These are phyloP conservation scores for Diachasma alloeum DNA, from an alignment of 1,140 invertebrate species.

Conservation along the genomic window DNA sequence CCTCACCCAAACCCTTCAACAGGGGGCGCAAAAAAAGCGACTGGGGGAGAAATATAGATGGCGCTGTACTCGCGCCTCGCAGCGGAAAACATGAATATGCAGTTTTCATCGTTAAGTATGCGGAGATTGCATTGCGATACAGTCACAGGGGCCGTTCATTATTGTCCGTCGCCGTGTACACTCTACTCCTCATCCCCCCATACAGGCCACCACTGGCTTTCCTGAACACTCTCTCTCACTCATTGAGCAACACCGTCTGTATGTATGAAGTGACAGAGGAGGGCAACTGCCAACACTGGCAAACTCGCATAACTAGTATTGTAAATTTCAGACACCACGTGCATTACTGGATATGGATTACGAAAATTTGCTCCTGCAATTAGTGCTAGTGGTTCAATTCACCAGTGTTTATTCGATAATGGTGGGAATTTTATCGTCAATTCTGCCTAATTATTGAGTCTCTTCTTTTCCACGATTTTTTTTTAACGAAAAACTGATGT, in stretches of 20 bases:
- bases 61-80: conserved; percentile 44
- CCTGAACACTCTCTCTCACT: neutral
- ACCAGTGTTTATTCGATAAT: neutral
- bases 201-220: neutral
- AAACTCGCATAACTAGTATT: conserved; percentile 10
- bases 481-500: too few species aligned
- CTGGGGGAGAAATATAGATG: conserved; percentile 41
- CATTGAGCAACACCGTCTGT: neutral
- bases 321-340: conserved; percentile 2
- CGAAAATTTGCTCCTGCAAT: neutral
- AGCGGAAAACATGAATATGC: conserved; percentile 61
- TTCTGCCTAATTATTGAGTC: too few species aligned
- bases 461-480: too few species aligned
- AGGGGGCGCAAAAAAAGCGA: conserved; percentile 2
- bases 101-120: conserved; percentile 64
- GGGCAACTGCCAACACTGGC: neutral
- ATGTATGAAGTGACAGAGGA: neutral
- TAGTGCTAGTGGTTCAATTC: neutral
- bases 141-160: conserved; percentile 60
- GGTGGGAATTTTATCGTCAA: too few species aligned
- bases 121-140: conserved; percentile 64
- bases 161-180: conserved; percentile 56
- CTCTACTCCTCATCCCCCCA: neutral
- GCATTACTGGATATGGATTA: neutral
- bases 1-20: neutral